Base-by-base conservation (phyloP, 2,797 vertebrate species). In the Coreius guichenoti region DNA sequence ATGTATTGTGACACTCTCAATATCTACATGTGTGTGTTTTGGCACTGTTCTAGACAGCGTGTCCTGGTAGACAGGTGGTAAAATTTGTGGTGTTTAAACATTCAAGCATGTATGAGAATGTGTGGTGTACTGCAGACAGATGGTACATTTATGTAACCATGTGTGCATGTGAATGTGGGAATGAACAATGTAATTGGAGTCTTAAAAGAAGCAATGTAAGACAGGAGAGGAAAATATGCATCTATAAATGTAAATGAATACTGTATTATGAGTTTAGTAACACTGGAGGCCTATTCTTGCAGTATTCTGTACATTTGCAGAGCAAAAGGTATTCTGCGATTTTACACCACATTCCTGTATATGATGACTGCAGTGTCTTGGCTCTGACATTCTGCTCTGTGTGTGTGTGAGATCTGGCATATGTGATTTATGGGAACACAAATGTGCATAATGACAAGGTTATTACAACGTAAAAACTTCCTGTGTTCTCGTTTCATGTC, bases 331-430 rank as follows among this genome's bases (percentile, higher is more conserved):
- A 90, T 84, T 90, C 87, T 91, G 94, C 94, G 89, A 93, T 94
- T 94, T 95, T 89, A 93, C 91, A 91, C 87, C 88, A 88, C 90
- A 92, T 93, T 93, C 83, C 86, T 89, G 86, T 92, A 93, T 94
- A 94, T 94, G 91, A 94, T 89, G 90, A 90, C 87, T 90, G 89
- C 88, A 87, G 87, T 90, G 91, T 92, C 92, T 91, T 89, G 92
- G 87, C 91, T 88, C 81, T 82, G 4, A 73, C 86, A 88, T 80
- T 89, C 89, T 79, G 78, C 83, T 90, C 87, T 89, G 86, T 88
- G 67, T 84, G 23, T 70, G 43, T 45, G 56, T 29, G 39, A 43
- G 39, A 9, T 43, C 39, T 43, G 39, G 39, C 8, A 43, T 43
- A 43, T 43, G 8, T 11, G 39, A 43, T 43, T 43, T 11, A 43